These are phyloP conservation scores for Leuciscus waleckii DNA, from an alignment of 2,797 vertebrate species.

Conservation along the genomic window DNA sequence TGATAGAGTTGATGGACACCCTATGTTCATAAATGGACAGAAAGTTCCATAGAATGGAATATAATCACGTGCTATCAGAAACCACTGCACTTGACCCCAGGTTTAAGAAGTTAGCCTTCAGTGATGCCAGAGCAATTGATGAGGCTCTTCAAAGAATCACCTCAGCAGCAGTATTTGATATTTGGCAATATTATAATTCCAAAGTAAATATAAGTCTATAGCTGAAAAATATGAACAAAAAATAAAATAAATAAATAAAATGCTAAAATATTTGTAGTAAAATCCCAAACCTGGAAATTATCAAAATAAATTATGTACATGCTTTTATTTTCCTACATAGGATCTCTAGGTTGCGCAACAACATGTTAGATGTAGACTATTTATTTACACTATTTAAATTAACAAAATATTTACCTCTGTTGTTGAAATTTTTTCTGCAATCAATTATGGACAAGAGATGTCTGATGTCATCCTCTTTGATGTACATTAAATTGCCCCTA, in stretches of 20 bases:
- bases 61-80: too few species aligned
- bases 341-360: neutral
- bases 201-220: neutral
- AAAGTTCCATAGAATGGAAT: too few species aligned
- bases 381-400: neutral
- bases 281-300: too few species aligned
- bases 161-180: too few species aligned
- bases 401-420: neutral
- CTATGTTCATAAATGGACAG: neutral
- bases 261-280: too few species aligned
- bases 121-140: too few species aligned
- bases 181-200: neutral
- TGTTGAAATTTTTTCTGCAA: neutral
- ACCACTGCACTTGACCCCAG: too few species aligned
- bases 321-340: neutral
- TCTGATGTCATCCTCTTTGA: constrained; percentile 1
- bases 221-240: too few species aligned
- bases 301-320: too few species aligned
- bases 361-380: neutral
- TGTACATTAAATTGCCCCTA: neutral
- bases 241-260: neutral
- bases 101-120: too few species aligned
- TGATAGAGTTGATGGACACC: neutral
- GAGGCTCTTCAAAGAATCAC: too few species aligned
- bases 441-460: neutral